phyloP scores from a whole-genome alignment of 2,888 invertebrate species.

The Acrobasis consociella region DNA sequence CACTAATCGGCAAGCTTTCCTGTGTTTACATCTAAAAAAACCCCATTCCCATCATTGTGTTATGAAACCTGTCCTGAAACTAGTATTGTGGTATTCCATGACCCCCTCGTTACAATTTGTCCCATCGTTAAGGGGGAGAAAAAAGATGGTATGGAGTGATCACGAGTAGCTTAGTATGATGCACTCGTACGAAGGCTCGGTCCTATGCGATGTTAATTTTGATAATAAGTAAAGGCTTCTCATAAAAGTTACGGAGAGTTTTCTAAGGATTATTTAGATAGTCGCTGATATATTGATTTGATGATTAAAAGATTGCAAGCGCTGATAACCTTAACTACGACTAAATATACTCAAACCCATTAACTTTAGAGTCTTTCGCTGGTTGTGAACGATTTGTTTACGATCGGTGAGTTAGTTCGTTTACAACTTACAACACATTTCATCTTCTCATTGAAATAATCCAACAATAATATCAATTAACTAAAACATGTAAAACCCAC shows the following conservation, averaged over 20 bases:
- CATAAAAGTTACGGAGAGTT: background rate
- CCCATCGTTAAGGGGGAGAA: constrained; percentile 14
- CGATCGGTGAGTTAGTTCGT: too few relatives aligned
- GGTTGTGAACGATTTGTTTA: too few relatives aligned
- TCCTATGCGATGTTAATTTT: constrained; percentile 14
- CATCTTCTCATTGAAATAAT: too few relatives aligned
- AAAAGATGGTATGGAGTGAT: constrained; percentile 15
- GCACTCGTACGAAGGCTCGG: background rate
- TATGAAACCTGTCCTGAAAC: constrained; percentile 22
- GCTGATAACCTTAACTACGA: too few relatives aligned
- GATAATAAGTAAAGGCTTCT: constrained; percentile 9
- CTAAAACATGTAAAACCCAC: too few relatives aligned
- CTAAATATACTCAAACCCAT: too few relatives aligned
- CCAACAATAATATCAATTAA: too few relatives aligned
- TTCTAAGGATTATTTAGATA: background rate
- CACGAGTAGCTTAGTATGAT: constrained; percentile 1
- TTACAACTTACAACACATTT: too few relatives aligned
- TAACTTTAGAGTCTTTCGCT: too few relatives aligned
- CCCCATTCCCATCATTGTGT: constrained; percentile 13
- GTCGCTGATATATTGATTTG: background rate
- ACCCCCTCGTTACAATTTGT: constrained; percentile 24
- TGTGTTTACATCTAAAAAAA: constrained; percentile 1
- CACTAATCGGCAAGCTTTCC: constrained; percentile 2
- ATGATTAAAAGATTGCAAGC: too few relatives aligned
- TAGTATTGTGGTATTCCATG: constrained; percentile 18